phyloP scores from a whole-genome alignment of 2,797 vertebrate species.

The Halcyon leucocephala region DNA sequence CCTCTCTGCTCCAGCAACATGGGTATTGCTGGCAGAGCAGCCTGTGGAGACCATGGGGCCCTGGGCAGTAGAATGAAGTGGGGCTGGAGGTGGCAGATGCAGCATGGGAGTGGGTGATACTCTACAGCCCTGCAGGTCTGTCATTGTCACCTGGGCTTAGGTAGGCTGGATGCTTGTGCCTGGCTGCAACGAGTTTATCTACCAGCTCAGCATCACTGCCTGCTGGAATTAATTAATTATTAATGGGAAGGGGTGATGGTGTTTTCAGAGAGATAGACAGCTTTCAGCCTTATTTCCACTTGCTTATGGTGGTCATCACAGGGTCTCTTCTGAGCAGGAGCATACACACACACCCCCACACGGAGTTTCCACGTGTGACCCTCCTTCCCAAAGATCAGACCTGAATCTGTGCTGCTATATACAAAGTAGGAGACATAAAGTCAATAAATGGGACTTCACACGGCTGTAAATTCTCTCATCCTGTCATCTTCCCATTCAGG shows the following conservation, averaged over 20 bases:
- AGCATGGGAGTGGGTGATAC: not conserved
- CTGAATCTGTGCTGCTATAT: not conserved
- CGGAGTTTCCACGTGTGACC: not conserved
- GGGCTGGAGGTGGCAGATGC: not conserved
- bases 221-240: not conserved
- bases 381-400: not conserved
- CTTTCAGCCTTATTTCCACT: not conserved
- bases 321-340: not conserved
- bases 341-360: rapidly evolving
- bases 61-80: not conserved
- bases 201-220: not conserved
- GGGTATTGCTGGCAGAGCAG: constrained; percentile 6
- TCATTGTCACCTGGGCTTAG: not conserved
- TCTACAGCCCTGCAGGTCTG: not conserved
- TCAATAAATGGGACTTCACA: not conserved
- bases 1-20: not conserved
- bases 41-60: rapidly evolving
- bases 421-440: not conserved
- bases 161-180: not conserved
- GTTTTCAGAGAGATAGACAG: not conserved
- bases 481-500: not conserved
- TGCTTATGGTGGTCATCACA: not conserved
- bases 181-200: rapidly evolving
- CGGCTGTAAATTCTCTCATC: not conserved
- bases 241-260: not conserved